Evolutionary conservation across 2,113 vertebrate species (phyloP), one percentile per base, ranked within the genome.

Genomic region (Trematocara stigmaticum): DNA sequence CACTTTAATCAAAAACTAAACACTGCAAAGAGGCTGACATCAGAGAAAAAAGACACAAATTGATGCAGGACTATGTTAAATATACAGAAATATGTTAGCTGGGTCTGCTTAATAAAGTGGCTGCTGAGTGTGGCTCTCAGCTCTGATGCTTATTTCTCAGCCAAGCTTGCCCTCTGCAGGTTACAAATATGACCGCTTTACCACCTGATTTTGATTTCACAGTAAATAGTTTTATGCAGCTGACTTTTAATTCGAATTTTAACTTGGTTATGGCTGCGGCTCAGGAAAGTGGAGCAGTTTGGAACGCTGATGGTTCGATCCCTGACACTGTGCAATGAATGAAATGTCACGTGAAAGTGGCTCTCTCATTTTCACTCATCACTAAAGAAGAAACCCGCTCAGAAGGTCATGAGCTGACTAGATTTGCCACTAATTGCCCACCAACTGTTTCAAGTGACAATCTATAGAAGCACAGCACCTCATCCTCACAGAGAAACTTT

Each of bases 101-200:
- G 13, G 35, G 45, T 34, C 51, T 79, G 29, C 74, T 35, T 55
- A 34, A 89, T 61, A 55, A 82, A 82, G 18, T 56, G 66, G 23
- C 6, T 47, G 9, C 26, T 31, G 15, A 45, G 12, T 56, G 45
- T 3, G 7, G 53, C 78, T 52, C 71, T 64, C 10, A 51, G 3
- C 16, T 45, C 6, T 34, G 4, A n/a, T 6, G 16, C 7, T 78
- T 26, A 84, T 90, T 89, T 71, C 16, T 42, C 71, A 78, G 86
- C 34, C 57, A 92, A 96, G 89, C 34, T 89, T 95, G 96, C 95
- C 91, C 93, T 93, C 96, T 96, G 92, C 91, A 90, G 96, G 94
- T 61, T 4, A 5, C 81, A 87, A 66, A 55, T 2, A 12, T n/a
- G 10, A 64, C 59, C 34, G 4, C 15, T 18, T 7, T 5, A 18